phyloP scores from a whole-genome alignment of 2,888 invertebrate species.

The Apocheima hispidaria region DNA sequence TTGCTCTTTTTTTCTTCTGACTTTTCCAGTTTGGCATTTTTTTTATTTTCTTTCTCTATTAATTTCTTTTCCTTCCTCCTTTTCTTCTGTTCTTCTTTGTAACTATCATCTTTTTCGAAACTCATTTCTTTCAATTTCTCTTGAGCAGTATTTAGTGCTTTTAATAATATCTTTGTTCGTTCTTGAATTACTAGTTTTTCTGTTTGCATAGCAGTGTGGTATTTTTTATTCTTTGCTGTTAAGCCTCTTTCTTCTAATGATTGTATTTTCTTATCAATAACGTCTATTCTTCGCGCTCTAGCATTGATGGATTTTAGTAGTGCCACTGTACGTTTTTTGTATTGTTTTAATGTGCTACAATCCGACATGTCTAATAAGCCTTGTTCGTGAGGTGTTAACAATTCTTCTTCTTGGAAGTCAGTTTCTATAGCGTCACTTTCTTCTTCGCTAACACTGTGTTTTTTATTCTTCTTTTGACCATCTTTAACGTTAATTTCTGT shows the following conservation, averaged over 20 bases:
- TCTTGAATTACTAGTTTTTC: slow-evolving; percentile 65
- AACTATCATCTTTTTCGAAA: slow-evolving; percentile 46
- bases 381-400: slow-evolving; percentile 63
- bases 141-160: slow-evolving; percentile 57
- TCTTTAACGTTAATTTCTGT: not conserved
- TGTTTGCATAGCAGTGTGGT: slow-evolving; percentile 71
- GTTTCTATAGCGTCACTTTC: slow-evolving; percentile 75
- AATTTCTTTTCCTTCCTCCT: slow-evolving; percentile 39
- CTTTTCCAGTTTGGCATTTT: slow-evolving; percentile 38
- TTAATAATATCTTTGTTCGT: slow-evolving; percentile 58
- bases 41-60: slow-evolving; percentile 42
- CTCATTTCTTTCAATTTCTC: slow-evolving; percentile 48
- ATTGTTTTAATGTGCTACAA: slow-evolving; percentile 63
- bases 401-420: slow-evolving; percentile 63
- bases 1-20: slow-evolving; percentile 16
- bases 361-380: slow-evolving; percentile 66
- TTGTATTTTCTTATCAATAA: slow-evolving; percentile 62
- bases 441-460: slow-evolving; percentile 50
- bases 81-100: slow-evolving; percentile 43
- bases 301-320: slow-evolving; percentile 64
- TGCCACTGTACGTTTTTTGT: slow-evolving; percentile 62
- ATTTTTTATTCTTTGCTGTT: slow-evolving; percentile 65
- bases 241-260: slow-evolving; percentile 71
- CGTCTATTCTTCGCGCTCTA: slow-evolving; percentile 55
- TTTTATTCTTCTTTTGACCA: slow-evolving; percentile 30